Percentiles rank a stretch among this genome's conserved stretches.
Conservation (phyloP, 1,140 invertebrate species). For the Drosophila santomea region DNA sequence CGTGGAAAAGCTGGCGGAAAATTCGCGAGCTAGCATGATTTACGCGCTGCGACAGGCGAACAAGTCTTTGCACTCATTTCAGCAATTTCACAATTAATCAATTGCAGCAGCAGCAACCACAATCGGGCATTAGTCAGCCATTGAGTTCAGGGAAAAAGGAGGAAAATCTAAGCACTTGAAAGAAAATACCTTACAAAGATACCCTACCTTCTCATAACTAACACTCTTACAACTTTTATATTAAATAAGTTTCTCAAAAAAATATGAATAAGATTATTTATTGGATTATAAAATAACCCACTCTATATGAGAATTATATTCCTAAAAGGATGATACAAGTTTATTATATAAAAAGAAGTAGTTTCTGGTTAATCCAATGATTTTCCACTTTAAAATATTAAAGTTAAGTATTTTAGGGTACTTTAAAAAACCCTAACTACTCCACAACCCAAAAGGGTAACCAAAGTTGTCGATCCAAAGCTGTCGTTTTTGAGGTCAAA, state of each 20-base stretch:
- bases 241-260: background rate
- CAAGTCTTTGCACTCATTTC: conserved; percentile 83
- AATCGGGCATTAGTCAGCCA: conserved; percentile 71
- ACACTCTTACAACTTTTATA: background rate
- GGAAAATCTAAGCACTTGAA: background rate
- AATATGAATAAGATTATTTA: no score
- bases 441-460: conserved; percentile 12
- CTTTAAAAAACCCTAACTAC: background rate
- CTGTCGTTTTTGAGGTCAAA: conserved; percentile 55
- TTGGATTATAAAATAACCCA: no score
- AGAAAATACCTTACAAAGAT: background rate
- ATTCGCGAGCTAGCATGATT: conserved; percentile 64
- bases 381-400: no score
- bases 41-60: conserved; percentile 71
- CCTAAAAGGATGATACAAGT: no score
- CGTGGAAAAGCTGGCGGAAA: conserved; percentile 39
- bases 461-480: conserved; percentile 21
- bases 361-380: no score
- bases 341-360: no score
- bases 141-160: conserved; percentile 42
- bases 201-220: background rate
- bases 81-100: conserved; percentile 83
- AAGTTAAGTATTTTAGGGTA: no score
- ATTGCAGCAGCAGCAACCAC: conserved; percentile 63
- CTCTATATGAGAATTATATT: no score